A percentile compares a stretch with the other conserved stretches of the same genome.
These are phyloP conservation scores for Cephalopterus ornatus DNA, from an alignment of 2,113 vertebrate species.

Conservation along the genomic window DNA sequence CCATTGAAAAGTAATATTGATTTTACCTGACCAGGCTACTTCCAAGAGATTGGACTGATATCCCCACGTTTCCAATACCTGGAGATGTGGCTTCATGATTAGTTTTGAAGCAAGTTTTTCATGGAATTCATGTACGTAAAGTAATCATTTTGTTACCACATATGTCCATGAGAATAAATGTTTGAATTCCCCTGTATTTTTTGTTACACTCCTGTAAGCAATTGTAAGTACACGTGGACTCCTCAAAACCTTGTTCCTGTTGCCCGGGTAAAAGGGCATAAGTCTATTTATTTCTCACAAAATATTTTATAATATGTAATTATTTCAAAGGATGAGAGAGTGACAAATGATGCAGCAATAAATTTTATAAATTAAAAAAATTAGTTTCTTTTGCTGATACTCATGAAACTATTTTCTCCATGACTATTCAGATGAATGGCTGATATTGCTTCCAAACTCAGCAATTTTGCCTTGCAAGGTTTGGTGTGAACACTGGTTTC, in stretches of 20 bases:
- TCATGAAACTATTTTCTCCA: background rate
- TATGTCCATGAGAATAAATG: background rate
- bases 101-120: background rate
- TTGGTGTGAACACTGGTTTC: slow-evolving; percentile 15
- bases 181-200: background rate
- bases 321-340: background rate
- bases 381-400: background rate
- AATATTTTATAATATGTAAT: background rate
- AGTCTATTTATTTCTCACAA: background rate
- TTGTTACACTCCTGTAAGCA: background rate
- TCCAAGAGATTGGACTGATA: background rate
- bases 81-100: background rate
- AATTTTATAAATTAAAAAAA: slow-evolving; percentile 5
- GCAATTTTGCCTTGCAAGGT: background rate
- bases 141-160: background rate
- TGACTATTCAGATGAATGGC: background rate
- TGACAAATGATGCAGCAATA: background rate
- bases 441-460: background rate
- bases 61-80: background rate
- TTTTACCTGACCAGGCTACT: background rate
- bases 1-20: background rate
- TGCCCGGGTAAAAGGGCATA: background rate
- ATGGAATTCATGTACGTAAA: background rate
- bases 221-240: background rate
- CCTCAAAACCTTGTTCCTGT: background rate